Conservation (phyloP, 2,888 invertebrate genomes). For the Chelonus formosanus region DNA sequence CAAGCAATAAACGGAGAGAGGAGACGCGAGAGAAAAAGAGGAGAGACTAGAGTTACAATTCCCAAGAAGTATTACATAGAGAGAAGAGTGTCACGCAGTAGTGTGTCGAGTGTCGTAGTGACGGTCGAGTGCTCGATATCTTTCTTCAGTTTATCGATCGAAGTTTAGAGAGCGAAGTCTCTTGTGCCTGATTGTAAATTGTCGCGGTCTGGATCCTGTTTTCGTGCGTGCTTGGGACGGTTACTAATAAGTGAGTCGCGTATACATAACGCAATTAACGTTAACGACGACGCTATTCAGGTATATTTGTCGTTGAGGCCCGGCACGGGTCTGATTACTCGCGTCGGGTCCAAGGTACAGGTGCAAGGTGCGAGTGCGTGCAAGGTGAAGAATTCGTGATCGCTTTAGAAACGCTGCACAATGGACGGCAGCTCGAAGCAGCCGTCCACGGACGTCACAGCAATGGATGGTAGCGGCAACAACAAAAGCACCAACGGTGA, state of each 20-base stretch:
- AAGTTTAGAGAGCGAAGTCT: slow-evolving; percentile 27
- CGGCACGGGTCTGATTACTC: slow-evolving; percentile 31
- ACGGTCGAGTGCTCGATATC: slow-evolving; percentile 21
- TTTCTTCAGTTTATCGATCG: slow-evolving; percentile 19
- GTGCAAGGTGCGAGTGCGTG: slow-evolving; percentile 18
- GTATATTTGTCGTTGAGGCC: slow-evolving; percentile 15
- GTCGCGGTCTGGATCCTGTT: slow-evolving; percentile 33
- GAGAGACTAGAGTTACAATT: slow-evolving; percentile 7
- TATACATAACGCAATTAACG: slow-evolving; percentile 28
- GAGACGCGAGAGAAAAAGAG: slow-evolving; percentile 1
- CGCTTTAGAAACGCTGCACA: slow-evolving; percentile 29
- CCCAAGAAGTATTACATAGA: slow-evolving; percentile 5
- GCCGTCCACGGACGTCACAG: slow-evolving; percentile 50
- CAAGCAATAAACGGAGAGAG: slow-evolving; percentile 11
- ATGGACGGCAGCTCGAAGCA: slow-evolving; percentile 55
- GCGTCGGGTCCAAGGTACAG: slow-evolving; percentile 42
- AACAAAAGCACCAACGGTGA: slow-evolving; percentile 35
- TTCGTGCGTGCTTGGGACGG: slow-evolving; percentile 31
- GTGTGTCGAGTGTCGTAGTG: slow-evolving; percentile 25
- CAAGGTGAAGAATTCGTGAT: slow-evolving; percentile 32
- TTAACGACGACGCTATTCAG: slow-evolving; percentile 16
- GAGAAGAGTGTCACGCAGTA: neutral
- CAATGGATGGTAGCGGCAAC: slow-evolving; percentile 48
- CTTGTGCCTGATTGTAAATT: slow-evolving; percentile 15
- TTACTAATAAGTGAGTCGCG: slow-evolving; percentile 34